phyloP scores from a whole-genome alignment of 2,888 invertebrate genomes.

The Monopis laevigella region DNA sequence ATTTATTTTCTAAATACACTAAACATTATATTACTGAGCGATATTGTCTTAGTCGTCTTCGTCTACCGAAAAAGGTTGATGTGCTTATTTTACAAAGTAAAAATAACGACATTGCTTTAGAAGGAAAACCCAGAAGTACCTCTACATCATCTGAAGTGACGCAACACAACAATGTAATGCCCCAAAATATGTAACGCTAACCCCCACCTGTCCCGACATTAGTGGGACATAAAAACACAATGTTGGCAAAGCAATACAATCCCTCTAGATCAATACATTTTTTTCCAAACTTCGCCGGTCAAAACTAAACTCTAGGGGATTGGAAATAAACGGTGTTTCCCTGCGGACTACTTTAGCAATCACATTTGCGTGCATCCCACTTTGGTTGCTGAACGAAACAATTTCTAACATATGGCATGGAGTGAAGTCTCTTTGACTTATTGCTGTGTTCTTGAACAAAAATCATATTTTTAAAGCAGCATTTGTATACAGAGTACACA shows the following conservation, averaged over 20 bases:
- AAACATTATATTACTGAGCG: no score
- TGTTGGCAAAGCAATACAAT: not conserved
- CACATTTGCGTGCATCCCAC: slow-evolving; percentile 12
- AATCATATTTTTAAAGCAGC: slow-evolving; percentile 33
- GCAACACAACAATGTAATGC: no score
- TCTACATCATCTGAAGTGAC: no score
- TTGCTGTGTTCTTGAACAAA: slow-evolving; percentile 24
- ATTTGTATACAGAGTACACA: slow-evolving; percentile 42
- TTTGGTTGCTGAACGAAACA: slow-evolving; percentile 13
- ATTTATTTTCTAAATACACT: no score
- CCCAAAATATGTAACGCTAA: no score
- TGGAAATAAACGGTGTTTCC: not conserved
- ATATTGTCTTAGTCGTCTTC: no score
- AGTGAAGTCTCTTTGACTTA: slow-evolving; percentile 15
- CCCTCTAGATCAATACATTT: slow-evolving; percentile 5
- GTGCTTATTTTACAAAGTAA: no score
- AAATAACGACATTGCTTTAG: no score
- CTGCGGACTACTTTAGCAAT: slow-evolving; percentile 3
- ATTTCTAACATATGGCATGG: slow-evolving; percentile 15
- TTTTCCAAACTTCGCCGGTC: not conserved
- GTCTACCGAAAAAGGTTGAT: no score
- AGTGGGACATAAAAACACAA: not conserved
- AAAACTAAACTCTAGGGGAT: not conserved
- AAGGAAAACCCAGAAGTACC: no score
- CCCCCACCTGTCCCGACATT: no score